Base-by-base conservation (phyloP, 2,888 invertebrate species). In the Scelioninae gen. 1 region DNA sequence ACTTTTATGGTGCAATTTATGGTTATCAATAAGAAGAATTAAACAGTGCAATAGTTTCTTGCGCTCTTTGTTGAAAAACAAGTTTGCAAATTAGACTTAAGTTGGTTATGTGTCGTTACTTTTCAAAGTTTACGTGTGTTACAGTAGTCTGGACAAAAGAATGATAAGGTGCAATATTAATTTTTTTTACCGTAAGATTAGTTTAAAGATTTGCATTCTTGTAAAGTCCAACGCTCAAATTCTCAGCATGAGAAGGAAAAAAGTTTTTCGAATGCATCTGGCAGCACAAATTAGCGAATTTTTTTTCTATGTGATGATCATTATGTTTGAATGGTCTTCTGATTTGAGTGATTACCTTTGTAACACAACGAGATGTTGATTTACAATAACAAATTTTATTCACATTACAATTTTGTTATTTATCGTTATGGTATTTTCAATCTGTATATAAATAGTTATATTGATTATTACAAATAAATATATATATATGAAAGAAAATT, bases 361-460 rank as follows among this genome's bases (percentile, higher is more conserved):
- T 62, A 68, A 66, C 68, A 31, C 62, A 56, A 62, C 31, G 63
- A 51, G 1, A 43, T 56, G 76, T 76, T 79, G 31, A 49, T 68
- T 78, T 51, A 66, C 65, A 15, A 65, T 51, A 15, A 47, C 34
- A 76, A 68, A 80, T 68, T 83, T 80, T 74, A 81, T 78, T 81
- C 58, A 58, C 31, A 80, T 65, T 65, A 82, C 86, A 87, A 87
- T 89, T 87, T 87, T 90, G 90, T 90, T 90, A 89, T 88, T 87
- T 88, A 88, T 88, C 90, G 91, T 92, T 92, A 89, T 85, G 86
- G 87, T 86, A 88, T 88, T 88, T 88, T 88, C 86, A 87, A 90
- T 88, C 86, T 92, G 91, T 92, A 91, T 87, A 91, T 91, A 89
- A 88, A 89, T 88, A 86, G 91, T 90, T 91, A 90, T 89, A 90